Percentiles rank a stretch among this genome's conserved stretches.
These are phyloP conservation scores for Strigamia transsilvanica DNA, from an alignment of 2,888 invertebrate genomes.

Conservation along the genomic window DNA sequence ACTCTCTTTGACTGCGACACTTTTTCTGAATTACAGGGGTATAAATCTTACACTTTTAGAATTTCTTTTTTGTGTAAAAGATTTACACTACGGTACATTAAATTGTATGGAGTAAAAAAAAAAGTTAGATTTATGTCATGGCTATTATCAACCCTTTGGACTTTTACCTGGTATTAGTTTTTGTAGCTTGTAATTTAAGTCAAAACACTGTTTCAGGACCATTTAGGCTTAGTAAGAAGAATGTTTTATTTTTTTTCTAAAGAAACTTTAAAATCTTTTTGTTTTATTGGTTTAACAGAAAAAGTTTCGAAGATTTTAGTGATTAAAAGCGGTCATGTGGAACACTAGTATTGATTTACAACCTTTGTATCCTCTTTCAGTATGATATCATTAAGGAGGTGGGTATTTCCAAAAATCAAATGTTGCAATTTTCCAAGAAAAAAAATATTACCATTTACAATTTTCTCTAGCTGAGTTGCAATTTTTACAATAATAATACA, in stretches of 20 bases:
- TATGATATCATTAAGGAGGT: neutral
- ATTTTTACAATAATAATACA: too few relatives aligned
- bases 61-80: conserved; percentile 9
- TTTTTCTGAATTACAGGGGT: conserved; percentile 38
- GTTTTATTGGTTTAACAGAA: too few relatives aligned
- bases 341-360: neutral
- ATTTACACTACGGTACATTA: conserved; percentile 27
- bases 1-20: conserved; percentile 33
- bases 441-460: neutral
- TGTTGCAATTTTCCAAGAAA: neutral
- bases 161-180: conserved; percentile 7
- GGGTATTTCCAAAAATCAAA: neutral
- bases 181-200: neutral
- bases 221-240: too few relatives aligned
- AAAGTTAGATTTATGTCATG: neutral
- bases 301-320: neutral
- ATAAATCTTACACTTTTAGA: conserved; percentile 1
- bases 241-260: neutral
- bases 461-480: too few relatives aligned
- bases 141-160: neutral
- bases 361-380: neutral
- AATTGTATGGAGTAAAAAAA: neutral
- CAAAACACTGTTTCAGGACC: too few relatives aligned
- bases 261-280: neutral
- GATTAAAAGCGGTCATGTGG: neutral